phyloP scores from a whole-genome alignment of 2,888 invertebrate species.

The Hirtodrosophila trivittata region DNA sequence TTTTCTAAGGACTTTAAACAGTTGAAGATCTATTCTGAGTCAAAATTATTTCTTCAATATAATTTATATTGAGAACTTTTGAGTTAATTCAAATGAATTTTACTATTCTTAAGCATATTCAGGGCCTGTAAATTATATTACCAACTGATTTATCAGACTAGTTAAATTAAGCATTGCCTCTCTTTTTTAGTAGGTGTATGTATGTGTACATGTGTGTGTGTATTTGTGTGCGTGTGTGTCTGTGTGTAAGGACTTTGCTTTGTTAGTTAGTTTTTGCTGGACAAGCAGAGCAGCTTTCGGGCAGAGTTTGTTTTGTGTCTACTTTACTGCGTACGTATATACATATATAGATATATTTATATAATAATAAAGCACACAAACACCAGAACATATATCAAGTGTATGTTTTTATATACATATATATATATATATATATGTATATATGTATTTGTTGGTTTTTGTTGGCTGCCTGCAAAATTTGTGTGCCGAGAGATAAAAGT shows the following conservation, averaged over 20 bases:
- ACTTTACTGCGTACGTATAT: slow-evolving; percentile 55
- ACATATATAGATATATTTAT: slow-evolving; percentile 20
- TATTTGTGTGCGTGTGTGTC: slow-evolving; percentile 12
- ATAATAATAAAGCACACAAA: slow-evolving; percentile 62
- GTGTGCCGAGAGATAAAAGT: slow-evolving; percentile 82
- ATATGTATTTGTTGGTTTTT: slow-evolving; percentile 25
- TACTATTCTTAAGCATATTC: too few species aligned
- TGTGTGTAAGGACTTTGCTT: slow-evolving; percentile 25
- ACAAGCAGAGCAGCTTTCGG: slow-evolving; percentile 55
- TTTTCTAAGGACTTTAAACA: too few species aligned
- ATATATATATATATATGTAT: slow-evolving; percentile 18
- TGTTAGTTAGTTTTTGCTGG: slow-evolving; percentile 61
- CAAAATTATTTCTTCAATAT: too few species aligned
- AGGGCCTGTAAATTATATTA: too few species aligned
- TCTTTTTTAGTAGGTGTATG: neutral
- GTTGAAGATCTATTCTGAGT: too few species aligned
- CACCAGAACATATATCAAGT: slow-evolving; percentile 61
- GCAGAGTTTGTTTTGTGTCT: slow-evolving; percentile 72
- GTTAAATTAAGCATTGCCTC: slow-evolving; percentile 28
- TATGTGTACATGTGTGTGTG: slow-evolving; percentile 6
- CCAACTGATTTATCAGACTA: slow-evolving; percentile 53
- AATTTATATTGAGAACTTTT: too few species aligned
- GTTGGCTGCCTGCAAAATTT: slow-evolving; percentile 68
- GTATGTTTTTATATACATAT: slow-evolving; percentile 25
- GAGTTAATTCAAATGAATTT: too few species aligned